These are phyloP conservation scores for Scaptomyza caliginosa DNA, from an alignment of 2,888 invertebrate genomes.

Conservation along the genomic window DNA sequence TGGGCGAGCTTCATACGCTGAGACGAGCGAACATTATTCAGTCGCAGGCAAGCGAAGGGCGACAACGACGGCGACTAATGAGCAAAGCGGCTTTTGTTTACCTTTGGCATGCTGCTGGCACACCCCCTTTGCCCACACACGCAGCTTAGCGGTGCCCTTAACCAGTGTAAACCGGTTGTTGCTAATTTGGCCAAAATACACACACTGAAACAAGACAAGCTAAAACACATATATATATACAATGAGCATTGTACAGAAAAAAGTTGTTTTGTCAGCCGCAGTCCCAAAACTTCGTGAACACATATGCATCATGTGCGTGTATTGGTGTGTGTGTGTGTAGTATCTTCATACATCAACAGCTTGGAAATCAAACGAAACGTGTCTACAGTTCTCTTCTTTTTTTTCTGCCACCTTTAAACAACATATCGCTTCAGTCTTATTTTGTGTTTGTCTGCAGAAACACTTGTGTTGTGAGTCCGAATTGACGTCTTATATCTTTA, in stretches of 20 bases:
- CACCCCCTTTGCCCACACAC: conserved; percentile 1
- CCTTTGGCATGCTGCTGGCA: conserved; percentile 42
- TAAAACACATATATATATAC: conserved; percentile 6
- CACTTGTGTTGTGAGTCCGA: conserved; percentile 34
- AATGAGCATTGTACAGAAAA: conserved; percentile 27
- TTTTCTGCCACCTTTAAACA: neutral
- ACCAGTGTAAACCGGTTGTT: conserved; percentile 65
- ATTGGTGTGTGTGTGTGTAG: neutral
- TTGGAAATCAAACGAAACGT: conserved; percentile 42
- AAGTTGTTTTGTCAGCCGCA: conserved; percentile 24
- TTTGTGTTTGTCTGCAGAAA: conserved; percentile 26
- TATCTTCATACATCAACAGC: neutral
- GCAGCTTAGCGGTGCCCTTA: conserved; percentile 15
- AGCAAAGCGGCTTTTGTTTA: conserved; percentile 69
- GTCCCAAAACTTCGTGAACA: conserved; percentile 23
- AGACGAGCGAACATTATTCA: conserved; percentile 12
- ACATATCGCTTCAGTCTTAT: conserved; percentile 37
- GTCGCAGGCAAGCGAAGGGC: conserved; percentile 12
- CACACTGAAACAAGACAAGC: conserved; percentile 15
- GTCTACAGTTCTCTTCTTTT: conserved; percentile 26
- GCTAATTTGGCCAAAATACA: conserved; percentile 68
- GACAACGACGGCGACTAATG: conserved; percentile 54
- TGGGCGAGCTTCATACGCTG: conserved; percentile 3
- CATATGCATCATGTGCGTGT: neutral
- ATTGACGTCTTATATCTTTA: conserved; percentile 28